Evolutionary conservation across 2,113 vertebrate species (phyloP), one percentile per base, ranked within the genome.

Genomic region (Passerina amoena): DNA sequence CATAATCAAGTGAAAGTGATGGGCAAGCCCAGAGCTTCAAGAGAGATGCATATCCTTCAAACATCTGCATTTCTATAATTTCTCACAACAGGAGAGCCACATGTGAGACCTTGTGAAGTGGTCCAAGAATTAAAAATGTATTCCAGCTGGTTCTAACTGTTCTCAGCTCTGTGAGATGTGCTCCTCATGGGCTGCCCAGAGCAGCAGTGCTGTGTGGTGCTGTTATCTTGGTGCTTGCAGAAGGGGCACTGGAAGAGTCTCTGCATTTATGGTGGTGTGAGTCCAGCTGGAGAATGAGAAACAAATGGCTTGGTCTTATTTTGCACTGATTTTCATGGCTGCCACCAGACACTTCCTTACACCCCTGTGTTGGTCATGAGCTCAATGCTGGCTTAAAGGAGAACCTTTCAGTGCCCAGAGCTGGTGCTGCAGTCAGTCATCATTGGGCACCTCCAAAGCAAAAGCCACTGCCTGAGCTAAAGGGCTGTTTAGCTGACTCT

Each of bases 351-450:
- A 14, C 5, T 12, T 56, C 35, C 38, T 28, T 59, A 6, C 9
- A n/a, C 3, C 9, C 1, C 40, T 59, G 51, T 42, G 53, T 4
- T 73, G 30, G 38, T 66, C 4, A 0, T 77, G 75, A 77, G 42
- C 31, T 72, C 14, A 12, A 0, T 3, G 6, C 9, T 11, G 20
- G 15, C 50, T 65, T 18, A 69, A 42, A 51, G 54, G 33, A 33
- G 21, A 47, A 4, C 14, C 4, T 24, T 21, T 27, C 44, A 21
- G 22, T 20, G 31, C 24, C 68, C 30, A 9, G 60, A 54, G 37
- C 59, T 53, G 69, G 6, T 40, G n/a, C 69, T 53, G 38, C 6
- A 13, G 27, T n/a, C 1, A 0, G 33, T 22, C 1, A 0, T 8
- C 28, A 14, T 0, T 12, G 51, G 64, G 51, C 50, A 40, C 3